phyloP scores from a whole-genome alignment of 1,140 invertebrate species.

The Anoplophora glabripennis region DNA sequence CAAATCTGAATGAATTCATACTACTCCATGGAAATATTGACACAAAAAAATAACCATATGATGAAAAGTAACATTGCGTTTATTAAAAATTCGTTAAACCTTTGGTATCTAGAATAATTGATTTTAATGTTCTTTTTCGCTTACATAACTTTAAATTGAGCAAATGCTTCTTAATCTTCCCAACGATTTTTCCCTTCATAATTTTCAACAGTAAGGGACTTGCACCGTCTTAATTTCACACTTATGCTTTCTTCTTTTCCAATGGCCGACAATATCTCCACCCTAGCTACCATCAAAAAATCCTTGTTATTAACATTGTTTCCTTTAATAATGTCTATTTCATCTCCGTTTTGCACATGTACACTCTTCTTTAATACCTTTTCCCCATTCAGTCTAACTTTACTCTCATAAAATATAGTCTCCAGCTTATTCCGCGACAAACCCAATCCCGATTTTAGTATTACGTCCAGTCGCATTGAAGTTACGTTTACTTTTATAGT shows the following conservation, averaged over 20 bases:
- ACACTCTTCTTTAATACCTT: conserved; percentile 64
- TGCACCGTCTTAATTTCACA: conserved; percentile 58
- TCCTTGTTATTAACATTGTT: conserved; percentile 57
- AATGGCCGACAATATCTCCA: conserved; percentile 55
- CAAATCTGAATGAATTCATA: too few relatives aligned
- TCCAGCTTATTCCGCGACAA: conserved; percentile 68
- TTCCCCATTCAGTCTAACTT: conserved; percentile 64
- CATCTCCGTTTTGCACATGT: conserved; percentile 57
- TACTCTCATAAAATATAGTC: conserved; percentile 63
- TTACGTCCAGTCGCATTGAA: conserved; percentile 61
- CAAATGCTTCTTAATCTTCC: neutral
- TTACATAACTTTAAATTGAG: too few relatives aligned
- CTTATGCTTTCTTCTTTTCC: conserved; percentile 50
- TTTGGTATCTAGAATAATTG: too few relatives aligned
- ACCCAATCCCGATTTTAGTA: conserved; percentile 64
- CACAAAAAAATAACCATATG: too few relatives aligned
- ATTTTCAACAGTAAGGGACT: conserved; percentile 61
- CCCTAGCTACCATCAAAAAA: conserved; percentile 59
- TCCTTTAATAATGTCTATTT: conserved; percentile 63
- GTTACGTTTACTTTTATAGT: conserved; percentile 57
- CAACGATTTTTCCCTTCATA: conserved; percentile 48
- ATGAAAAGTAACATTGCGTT: too few relatives aligned
- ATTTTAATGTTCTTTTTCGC: too few relatives aligned
- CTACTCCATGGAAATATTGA: too few relatives aligned
- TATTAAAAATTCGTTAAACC: too few relatives aligned